Percentiles rank a stretch among this genome's conserved stretches.
Evolutionary conservation across 2,888 invertebrate species (phyloP).

Genomic region (Macaria notata): DNA sequence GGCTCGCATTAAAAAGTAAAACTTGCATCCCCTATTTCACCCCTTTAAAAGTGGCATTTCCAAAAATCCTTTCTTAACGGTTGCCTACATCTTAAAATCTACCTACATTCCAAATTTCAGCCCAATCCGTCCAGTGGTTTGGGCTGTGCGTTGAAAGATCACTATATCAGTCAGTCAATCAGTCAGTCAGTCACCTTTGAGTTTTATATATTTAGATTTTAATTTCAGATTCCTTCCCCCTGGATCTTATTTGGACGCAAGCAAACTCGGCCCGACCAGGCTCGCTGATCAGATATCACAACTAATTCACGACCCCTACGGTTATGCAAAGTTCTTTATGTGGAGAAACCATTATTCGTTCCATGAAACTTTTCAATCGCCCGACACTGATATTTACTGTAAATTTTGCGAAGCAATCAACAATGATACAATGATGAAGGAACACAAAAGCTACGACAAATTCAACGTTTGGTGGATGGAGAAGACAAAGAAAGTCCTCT

Average conservation of each 20-base stretch:
- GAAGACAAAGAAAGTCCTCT: constrained; percentile 11
- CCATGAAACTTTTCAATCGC: constrained; percentile 43
- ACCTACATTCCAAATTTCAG: too few relatives aligned
- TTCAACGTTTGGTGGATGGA: constrained; percentile 57
- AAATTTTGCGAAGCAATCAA: constrained; percentile 56
- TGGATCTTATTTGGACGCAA: constrained; percentile 57
- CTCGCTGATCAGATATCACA: constrained; percentile 51
- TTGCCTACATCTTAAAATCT: too few relatives aligned
- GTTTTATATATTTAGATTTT: too few relatives aligned
- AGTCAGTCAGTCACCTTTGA: too few relatives aligned
- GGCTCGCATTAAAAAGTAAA: too few relatives aligned
- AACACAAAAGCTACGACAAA: constrained; percentile 37
- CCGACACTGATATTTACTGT: constrained; percentile 58
- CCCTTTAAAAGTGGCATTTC: too few relatives aligned
- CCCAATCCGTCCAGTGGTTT: too few relatives aligned
- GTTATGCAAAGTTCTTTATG: constrained; percentile 53
- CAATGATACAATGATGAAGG: constrained; percentile 39
- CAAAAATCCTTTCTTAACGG: too few relatives aligned
- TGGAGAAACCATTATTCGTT: constrained; percentile 59
- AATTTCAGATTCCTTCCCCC: constrained; percentile 59
- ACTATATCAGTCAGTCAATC: too few relatives aligned
- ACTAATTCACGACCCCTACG: constrained; percentile 42
- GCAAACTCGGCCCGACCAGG: constrained; percentile 42
- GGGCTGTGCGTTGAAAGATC: too few relatives aligned
- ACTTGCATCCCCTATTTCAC: too few relatives aligned